A percentile compares a stretch with the other conserved stretches of the same genome.
Evolutionary conservation across 1,140 invertebrate genomes (phyloP).

Genomic region (Microvelia longipes): DNA sequence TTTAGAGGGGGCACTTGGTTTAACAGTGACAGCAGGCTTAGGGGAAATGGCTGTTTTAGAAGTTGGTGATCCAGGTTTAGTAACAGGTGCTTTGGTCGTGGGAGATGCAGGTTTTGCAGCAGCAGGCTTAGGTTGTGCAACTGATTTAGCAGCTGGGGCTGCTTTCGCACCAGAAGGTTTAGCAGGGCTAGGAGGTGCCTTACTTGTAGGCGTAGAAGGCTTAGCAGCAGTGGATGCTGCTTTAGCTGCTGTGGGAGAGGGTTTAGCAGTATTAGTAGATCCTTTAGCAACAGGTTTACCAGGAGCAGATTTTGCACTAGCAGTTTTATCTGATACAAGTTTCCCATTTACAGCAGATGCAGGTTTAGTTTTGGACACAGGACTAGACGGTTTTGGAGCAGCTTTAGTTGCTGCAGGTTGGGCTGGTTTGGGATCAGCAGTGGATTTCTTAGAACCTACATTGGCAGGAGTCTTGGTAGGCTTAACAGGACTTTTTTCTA

Average conservation of each 20-base stretch:
- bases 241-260: neutral
- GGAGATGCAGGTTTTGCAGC: conserved; percentile 9
- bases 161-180: conserved; percentile 12
- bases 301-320: neutral
- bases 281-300: neutral
- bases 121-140: neutral
- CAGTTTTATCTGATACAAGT: neutral
- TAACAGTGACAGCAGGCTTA: conserved; percentile 6
- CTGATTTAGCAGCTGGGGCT: conserved; percentile 14
- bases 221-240: neutral
- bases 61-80: conserved; percentile 10
- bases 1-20: neutral
- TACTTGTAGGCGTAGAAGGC: neutral
- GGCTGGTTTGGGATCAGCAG: too few relatives aligned
- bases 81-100: conserved; percentile 7
- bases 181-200: neutral
- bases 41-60: conserved; percentile 11
- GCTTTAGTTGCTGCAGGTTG: neutral
- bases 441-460: too few relatives aligned
- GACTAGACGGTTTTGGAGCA: neutral
- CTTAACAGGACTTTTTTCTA: neutral
- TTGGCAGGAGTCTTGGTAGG: too few relatives aligned
- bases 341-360: neutral
- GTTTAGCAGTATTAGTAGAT: neutral
- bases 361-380: neutral